Evolutionary conservation across 2,888 invertebrate species (phyloP).

Genomic region (Allophyes oxyacanthae): DNA sequence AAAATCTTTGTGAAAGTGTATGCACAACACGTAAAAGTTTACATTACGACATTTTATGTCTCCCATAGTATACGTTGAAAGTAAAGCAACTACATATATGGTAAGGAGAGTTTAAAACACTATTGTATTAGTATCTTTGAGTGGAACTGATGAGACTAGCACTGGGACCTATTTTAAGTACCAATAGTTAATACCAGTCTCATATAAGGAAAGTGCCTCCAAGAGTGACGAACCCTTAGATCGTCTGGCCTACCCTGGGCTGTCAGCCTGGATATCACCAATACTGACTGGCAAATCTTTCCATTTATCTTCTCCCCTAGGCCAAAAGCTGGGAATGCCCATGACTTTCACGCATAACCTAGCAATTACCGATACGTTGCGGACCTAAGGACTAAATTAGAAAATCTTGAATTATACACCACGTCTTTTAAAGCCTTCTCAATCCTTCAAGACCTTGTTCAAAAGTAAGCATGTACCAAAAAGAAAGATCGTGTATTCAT

Average conservation of each 20-base stretch:
- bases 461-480: slow-evolving; percentile 9
- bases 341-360: too few species aligned
- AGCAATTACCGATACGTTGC: too few species aligned
- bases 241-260: too few species aligned
- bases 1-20: slow-evolving; percentile 38
- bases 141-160: neutral
- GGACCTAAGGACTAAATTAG: too few species aligned
- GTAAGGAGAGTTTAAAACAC: neutral
- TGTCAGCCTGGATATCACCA: too few species aligned
- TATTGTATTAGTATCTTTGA: slow-evolving; percentile 2
- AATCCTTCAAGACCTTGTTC: neutral
- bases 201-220: neutral
- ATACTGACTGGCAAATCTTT: too few species aligned
- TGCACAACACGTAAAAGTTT: slow-evolving; percentile 28
- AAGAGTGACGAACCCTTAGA: too few species aligned
- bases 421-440: neutral
- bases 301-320: too few species aligned
- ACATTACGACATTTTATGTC: slow-evolving; percentile 18
- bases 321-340: too few species aligned
- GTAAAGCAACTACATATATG: slow-evolving; percentile 14
- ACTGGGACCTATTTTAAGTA: too few species aligned
- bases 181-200: too few species aligned
- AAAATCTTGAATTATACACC: too few species aligned
- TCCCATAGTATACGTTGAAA: slow-evolving; percentile 21
- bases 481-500: slow-evolving; percentile 8